Base-by-base conservation (phyloP, 2,888 invertebrate species). In the Exocentrus adspersus region DNA sequence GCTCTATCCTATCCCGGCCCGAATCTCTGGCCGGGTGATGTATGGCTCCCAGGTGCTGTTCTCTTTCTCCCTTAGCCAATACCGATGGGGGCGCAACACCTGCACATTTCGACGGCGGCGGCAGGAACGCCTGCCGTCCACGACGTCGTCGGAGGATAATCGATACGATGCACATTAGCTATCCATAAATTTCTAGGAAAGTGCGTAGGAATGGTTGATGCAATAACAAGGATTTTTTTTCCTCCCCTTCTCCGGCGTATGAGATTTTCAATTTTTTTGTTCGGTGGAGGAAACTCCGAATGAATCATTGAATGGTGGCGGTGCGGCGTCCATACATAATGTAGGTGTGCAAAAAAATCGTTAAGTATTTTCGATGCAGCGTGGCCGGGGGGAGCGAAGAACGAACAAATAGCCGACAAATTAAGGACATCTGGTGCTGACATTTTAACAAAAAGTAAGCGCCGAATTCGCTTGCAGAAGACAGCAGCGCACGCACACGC, bases 391-490 rank as follows among this genome's bases (percentile, higher is more conserved):
- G 75, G 73, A 74, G 73, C 65, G 74, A 72, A 73, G 74, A 72
- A 73, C 71, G 77, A 78, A 77, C 80, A 79, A 79, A 78, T 78
- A 80, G 79, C 80, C 77, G 75, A 79, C 77, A 79, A 81, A 79
- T 80, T 79, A 78, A 79, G 80, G 80, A 84, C 82, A 82, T 83
- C 83, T 84, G 84, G 82, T 83, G 78, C 83, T 85, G 82, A 86
- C 85, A 83, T 84, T 84, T 84, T 83, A 80, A 81, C 81, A 81
- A 81, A 82, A 81, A 80, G 78, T 19, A 77, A 72, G 77, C 68
- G 72, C 75, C 75, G 53, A 82, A 79, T 78, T 76, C 78, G 77
- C 75, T 77, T 68, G 69, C 62, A 65, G 72, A 73, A 79, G 79
- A 80, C 80, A 79, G 67, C 69, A 70, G 67, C 69, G 70, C 72